phyloP scores from a whole-genome alignment of 2,797 vertebrate species.

The Sphenopsis melanotis region DNA sequence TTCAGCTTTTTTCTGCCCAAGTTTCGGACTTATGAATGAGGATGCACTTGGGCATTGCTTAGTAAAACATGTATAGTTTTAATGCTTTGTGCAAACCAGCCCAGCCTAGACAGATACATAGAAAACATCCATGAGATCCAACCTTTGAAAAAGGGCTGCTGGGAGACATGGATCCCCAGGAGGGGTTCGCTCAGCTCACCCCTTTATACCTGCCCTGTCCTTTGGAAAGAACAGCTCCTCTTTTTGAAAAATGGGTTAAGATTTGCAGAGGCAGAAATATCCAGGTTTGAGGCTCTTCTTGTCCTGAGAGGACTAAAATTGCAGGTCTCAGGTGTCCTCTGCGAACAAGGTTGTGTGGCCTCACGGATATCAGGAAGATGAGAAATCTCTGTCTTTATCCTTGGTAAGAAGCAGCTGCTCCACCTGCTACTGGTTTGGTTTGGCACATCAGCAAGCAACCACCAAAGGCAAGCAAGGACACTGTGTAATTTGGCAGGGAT shows the following conservation, averaged over 20 bases:
- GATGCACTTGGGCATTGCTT: neutral
- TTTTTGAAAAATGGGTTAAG: neutral
- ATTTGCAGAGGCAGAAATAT: neutral
- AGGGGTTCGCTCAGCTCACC: neutral
- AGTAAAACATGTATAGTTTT: neutral
- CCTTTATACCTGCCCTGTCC: neutral
- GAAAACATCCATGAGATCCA: neutral
- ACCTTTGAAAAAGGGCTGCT: neutral
- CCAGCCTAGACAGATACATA: neutral
- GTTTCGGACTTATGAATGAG: neutral
- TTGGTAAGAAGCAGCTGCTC: neutral
- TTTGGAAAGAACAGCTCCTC: neutral
- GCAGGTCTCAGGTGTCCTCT: neutral
- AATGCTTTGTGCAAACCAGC: neutral
- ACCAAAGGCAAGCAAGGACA: slow-evolving; percentile 13
- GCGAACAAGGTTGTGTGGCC: neutral
- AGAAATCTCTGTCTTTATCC: neutral
- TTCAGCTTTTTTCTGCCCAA: neutral
- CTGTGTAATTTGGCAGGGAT: neutral
- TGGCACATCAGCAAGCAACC: neutral
- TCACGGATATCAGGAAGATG: accelerated
- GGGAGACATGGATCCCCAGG: neutral
- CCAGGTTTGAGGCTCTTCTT: neutral
- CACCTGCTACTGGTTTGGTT: neutral
- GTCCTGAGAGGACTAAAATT: neutral